Conservation (phyloP, 2,888 invertebrate genomes). For the Metopia argyrocephala region DNA sequence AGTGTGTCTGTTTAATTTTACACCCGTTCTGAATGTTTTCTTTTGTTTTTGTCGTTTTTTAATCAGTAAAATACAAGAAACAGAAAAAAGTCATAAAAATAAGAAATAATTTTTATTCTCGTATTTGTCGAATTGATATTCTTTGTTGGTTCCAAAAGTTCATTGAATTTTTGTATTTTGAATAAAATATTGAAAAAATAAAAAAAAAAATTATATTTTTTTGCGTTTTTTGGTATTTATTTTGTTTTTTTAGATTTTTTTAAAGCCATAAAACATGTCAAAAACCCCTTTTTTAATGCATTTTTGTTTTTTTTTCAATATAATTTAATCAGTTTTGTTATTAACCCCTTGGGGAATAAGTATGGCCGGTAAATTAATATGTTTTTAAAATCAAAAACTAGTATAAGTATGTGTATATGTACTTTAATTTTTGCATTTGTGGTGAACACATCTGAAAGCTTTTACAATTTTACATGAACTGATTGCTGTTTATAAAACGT, state of each 20-base stretch:
- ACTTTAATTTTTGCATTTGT: too few relatives aligned
- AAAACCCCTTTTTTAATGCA: conserved; percentile 49
- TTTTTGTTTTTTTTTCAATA: conserved; percentile 8
- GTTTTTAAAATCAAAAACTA: not conserved
- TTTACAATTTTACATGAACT: too few relatives aligned
- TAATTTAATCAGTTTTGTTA: conserved; percentile 35
- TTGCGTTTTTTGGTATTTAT: conserved; percentile 37
- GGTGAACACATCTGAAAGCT: too few relatives aligned
- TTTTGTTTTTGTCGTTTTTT: conserved; percentile 6
- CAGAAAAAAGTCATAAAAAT: not conserved
- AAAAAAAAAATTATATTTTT: conserved; percentile 40
- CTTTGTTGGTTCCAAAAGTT: conserved; percentile 53
- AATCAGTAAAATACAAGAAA: conserved; percentile 19
- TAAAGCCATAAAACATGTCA: conserved; percentile 56
- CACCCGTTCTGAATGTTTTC: conserved; percentile 28
- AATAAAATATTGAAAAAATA: not conserved
- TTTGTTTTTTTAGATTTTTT: conserved; percentile 53
- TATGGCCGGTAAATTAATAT: not conserved
- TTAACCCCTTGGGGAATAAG: conserved; percentile 18
- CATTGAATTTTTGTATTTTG: conserved; percentile 43
- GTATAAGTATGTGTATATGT: too few relatives aligned
- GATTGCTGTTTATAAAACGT: too few relatives aligned
- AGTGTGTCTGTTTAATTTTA: conserved; percentile 1
- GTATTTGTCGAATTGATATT: conserved; percentile 45
- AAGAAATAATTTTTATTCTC: not conserved